These are phyloP conservation scores for Bombyx huttoni DNA, from an alignment of 2,888 invertebrate genomes.

Conservation along the genomic window DNA sequence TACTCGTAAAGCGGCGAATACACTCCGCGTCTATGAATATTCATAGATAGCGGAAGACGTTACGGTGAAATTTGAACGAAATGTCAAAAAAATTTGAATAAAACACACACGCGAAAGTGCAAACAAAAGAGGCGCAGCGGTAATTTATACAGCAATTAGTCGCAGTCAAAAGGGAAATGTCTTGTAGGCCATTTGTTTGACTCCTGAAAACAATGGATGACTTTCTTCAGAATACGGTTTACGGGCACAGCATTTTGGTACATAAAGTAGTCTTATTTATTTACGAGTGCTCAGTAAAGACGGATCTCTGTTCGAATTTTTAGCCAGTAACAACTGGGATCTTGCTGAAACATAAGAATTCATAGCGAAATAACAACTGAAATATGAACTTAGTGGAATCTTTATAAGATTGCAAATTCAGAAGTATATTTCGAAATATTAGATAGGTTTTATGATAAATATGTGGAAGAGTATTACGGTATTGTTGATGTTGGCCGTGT, in stretches of 20 bases:
- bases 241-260: conserved; percentile 22
- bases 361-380: background rate
- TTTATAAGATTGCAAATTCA: too few relatives aligned
- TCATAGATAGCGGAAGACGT: background rate
- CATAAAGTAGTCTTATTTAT: conserved; percentile 40
- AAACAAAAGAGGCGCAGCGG: conserved; percentile 16
- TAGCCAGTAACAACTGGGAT: background rate
- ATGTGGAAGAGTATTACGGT: conserved; percentile 37
- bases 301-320: conserved; percentile 21
- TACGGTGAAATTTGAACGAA: conserved; percentile 40
- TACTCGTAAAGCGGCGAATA: too few relatives aligned
- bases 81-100: conserved; percentile 37
- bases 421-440: too few relatives aligned
- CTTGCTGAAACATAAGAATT: too few relatives aligned
- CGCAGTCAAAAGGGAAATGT: conserved; percentile 44
- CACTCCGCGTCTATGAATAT: background rate
- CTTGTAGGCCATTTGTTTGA: conserved; percentile 41
- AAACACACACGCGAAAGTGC: conserved; percentile 22
- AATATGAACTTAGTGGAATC: background rate
- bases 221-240: conserved; percentile 53
- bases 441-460: background rate
- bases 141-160: conserved; percentile 33
- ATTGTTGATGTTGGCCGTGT: conserved; percentile 31
- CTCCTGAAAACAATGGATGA: conserved; percentile 49
- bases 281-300: conserved; percentile 26